Percentiles rank a stretch among this genome's conserved stretches.
Conservation (phyloP, 2,888 invertebrate genomes). For the Hetaerina titia region DNA sequence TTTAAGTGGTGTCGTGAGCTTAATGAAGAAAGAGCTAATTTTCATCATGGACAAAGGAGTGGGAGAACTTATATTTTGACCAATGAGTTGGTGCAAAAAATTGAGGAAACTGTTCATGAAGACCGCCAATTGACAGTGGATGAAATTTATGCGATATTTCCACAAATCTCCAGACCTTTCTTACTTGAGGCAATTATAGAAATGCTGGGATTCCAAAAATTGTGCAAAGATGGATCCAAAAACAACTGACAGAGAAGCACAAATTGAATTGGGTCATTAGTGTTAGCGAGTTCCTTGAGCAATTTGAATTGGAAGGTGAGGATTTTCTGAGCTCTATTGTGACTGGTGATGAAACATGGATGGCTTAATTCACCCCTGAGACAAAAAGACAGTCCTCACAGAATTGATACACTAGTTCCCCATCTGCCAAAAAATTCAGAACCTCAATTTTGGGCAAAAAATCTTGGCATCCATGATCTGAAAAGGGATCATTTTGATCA, state of each 20-base stretch:
- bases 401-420: background rate
- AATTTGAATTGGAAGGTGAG: constrained; percentile 74
- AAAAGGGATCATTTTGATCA: background rate
- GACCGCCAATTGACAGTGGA: constrained; percentile 17
- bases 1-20: background rate
- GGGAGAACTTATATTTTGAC: constrained; percentile 61
- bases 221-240: constrained; percentile 68
- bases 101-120: background rate
- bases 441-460: background rate
- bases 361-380: background rate
- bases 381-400: background rate
- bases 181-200: constrained; percentile 68
- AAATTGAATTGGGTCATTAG: background rate
- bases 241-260: constrained; percentile 23
- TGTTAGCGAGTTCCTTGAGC: constrained; percentile 71
- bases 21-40: constrained; percentile 41
- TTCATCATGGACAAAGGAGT: constrained; percentile 69
- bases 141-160: constrained; percentile 67
- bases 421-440: constrained; percentile 36
- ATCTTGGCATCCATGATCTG: background rate
- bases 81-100: background rate
- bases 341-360: constrained; percentile 8
- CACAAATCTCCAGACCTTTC: constrained; percentile 69
- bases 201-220: constrained; percentile 68
- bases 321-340: constrained; percentile 74